Base-by-base conservation (phyloP, 2,113 vertebrate species). In the Hiodon tergisus region DNA sequence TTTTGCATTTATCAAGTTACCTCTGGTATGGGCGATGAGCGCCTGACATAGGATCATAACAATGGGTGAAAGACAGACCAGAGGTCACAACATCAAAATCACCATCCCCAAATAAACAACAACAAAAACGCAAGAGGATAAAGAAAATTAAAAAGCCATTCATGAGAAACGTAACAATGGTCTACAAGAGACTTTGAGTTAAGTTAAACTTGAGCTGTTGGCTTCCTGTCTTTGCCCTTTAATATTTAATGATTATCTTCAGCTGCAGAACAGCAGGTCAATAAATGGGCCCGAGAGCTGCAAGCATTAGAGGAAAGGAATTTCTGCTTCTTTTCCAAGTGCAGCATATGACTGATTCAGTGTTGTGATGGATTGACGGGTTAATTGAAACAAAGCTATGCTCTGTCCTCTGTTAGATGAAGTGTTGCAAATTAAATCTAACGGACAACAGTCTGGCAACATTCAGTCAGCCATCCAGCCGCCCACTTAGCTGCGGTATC, bases 341-440 rank as follows among this genome's bases (percentile, higher is more conserved):
- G 4, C 17, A 3, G 59, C 48, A 48, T 63, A 16, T 85, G 81
- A 85, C 78, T 80, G 84, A 88, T 79, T 76, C 79, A 76, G 80
- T 71, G 74, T 78, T 69, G 47, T 79, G 78, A 76, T 75, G 80
- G 80, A 86, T 87, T 86, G 85, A 88, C 61, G 78, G 83, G 81
- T 84, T 88, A 87, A 89, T 86, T 89, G 85, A 87, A 81, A 80
- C 53, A 54, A 87, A 86, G 81, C 83, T 83, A 79, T 66, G 68
- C 76, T 80, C 79, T 68, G 63, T 87, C 81, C 76, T 75, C 76
- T 0, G 76, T 73, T 65, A 83, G 81, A 87, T 82, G 80, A 86
- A 88, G 79, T 85, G 79, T 83, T 46, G 81, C 79, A 86, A 86
- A 88, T 85, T 81, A 89, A 74, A 60, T 71, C 74, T 85, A 85